Base-by-base conservation (phyloP, 2,888 invertebrate genomes). In the Campoplex nolae region DNA sequence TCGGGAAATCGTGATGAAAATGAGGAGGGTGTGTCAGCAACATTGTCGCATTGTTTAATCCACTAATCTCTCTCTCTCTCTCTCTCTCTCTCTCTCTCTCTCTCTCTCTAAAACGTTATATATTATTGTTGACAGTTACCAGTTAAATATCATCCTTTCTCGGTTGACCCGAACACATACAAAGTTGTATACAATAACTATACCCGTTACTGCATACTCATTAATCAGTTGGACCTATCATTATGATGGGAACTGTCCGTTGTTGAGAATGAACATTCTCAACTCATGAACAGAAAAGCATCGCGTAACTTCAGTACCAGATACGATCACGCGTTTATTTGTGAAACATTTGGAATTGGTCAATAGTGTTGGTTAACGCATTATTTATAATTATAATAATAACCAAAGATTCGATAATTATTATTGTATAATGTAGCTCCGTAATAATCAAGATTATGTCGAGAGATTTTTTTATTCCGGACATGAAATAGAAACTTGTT, bases 101-200 rank as follows among this genome's bases (percentile, higher is more conserved):
- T n/a, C n/a, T n/a, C 4, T 65, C 45, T 38, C 13, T 13, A 81
- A 77, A 65, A 38, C 45, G 76, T 32, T 67, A 2, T 11, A 45
- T 42, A 28, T 32, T 23, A 54, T 77, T 81, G 65, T 81, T 81
- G 76, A 67, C 76, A 67, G 54, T 67, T 76, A 35, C 65, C 35
- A 45, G 65, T 76, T 80, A 70, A 82, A 82, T 62, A 35, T 74
- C 82, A 58, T 38, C n/a, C 71, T 58, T 85, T 73, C 77, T 73
- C 54, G 45, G 58, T 82, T 42, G 35, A 23, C 38, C 18, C 4
- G 42, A 28, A 8, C 13, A 3, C 71, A 35, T 71, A 45, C 16
- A 42, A 45, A 67, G 70, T n/a, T 18, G n/a, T 38, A 13, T 38
- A 42, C 56, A 48, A 18, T 32, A 35, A 71, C 23, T 79, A 16